Percentiles rank a stretch among this genome's conserved stretches.
phyloP scores from a whole-genome alignment of 2,888 invertebrate species.

The Campaea margaritaria region DNA sequence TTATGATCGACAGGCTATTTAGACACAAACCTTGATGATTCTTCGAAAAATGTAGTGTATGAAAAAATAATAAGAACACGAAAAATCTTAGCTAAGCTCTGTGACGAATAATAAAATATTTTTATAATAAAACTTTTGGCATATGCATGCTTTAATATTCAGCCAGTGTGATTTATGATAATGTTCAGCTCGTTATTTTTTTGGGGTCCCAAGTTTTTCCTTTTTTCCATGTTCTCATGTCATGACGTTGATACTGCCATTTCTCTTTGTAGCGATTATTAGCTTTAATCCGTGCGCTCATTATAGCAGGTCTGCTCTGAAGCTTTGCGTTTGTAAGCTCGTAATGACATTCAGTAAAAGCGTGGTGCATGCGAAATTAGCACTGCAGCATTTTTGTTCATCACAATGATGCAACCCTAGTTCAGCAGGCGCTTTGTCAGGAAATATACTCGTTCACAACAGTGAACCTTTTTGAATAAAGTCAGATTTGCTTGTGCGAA shows the following conservation, averaged over 20 bases:
- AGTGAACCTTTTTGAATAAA: conserved; percentile 75
- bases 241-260: not conserved
- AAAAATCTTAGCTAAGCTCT: not conserved
- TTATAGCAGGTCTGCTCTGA: conserved; percentile 48
- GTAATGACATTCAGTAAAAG: conserved; percentile 69
- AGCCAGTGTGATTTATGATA: not conserved
- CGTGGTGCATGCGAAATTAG: conserved; percentile 75
- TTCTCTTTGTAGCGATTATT: conserved; percentile 29
- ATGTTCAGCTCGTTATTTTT: not conserved
- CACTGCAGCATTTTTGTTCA: conserved; percentile 75
- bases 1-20: not conserved
- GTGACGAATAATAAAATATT: too few species aligned
- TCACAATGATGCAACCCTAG: conserved; percentile 77
- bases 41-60: not conserved
- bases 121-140: too few species aligned
- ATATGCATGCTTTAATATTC: too few species aligned
- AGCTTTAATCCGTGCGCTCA: conserved; percentile 47
- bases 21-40: too few species aligned
- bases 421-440: conserved; percentile 70
- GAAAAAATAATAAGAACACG: too few species aligned
- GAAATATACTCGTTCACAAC: conserved; percentile 65
- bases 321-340: conserved; percentile 52
- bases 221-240: not conserved
- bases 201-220: not conserved
- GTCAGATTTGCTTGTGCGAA: conserved; percentile 58